Evolutionary conservation across 2,888 invertebrate species (phyloP), one percentile per base, ranked within the genome.

Genomic region (Rotaria sp.): DNA sequence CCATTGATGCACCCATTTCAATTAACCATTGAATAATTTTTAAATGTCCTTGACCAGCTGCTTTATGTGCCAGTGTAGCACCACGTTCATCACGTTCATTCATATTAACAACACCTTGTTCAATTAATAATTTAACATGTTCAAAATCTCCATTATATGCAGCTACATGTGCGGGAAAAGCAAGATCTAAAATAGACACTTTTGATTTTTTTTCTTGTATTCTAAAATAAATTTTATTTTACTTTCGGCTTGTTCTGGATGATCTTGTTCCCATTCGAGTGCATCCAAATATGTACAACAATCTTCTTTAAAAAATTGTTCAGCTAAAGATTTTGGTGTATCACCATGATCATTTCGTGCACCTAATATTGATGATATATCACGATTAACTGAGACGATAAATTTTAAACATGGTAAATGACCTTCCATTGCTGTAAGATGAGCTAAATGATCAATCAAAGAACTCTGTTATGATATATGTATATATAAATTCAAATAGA

Each of bases 281-380:
- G 90, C 90, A 85, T 89, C 89, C 85, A 91, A 90, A 88, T 91
- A 91, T 84, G 91, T 90, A 30, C 91, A 89, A n/a, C 91, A 89
- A 86, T 89, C 88, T 45, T 90, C 90, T 88, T 91, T 91, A 88
- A 91, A 91, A 88, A 91, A 91, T 88, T 90, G 91, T 87, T 91
- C 90, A 24, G 91, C 90, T 84, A 91, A 88, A 88, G 91, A 91
- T 86, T 90, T 90, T 10, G 91, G 90, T 8, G 90, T 91, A 87
- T 91, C 91, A 5, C 91, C 91, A 15, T 91, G 90, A 88, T 91
- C 91, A 87, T 91, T 91, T 35, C 91, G 88, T 24, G 90, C 91
- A 10, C 89, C 89, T 4, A 91, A 88, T 7, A 91, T 88, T 21
- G 90, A 88, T 86, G 89, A 90, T 26, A 86, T 84, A 85, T 87